Conservation (phyloP, 2,888 invertebrate genomes). For the Liopterus haemorrhoidalis region DNA sequence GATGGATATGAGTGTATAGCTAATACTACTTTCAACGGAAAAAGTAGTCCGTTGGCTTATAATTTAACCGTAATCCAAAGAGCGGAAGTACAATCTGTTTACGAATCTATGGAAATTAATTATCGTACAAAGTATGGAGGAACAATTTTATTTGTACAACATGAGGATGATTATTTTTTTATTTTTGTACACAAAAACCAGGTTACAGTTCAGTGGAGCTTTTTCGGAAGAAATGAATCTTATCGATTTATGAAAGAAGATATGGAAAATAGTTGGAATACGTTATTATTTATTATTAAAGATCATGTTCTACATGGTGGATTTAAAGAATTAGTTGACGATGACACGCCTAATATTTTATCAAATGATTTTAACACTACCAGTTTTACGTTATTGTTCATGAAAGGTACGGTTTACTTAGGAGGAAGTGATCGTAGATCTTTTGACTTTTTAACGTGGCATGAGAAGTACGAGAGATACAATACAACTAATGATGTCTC, state of each 20-base stretch:
- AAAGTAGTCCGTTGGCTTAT: constrained; percentile 59
- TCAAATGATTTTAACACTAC: constrained; percentile 47
- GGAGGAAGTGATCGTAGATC: constrained; percentile 47
- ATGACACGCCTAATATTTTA: constrained; percentile 49
- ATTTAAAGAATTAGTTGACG: constrained; percentile 50
- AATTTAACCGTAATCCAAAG: constrained; percentile 45
- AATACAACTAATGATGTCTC: constrained; percentile 38
- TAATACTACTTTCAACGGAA: constrained; percentile 80
- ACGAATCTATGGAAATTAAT: constrained; percentile 49
- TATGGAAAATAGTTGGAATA: constrained; percentile 61
- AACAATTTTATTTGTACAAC: constrained; percentile 64
- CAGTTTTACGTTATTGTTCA: constrained; percentile 50
- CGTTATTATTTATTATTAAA: constrained; percentile 53
- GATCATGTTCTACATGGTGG: constrained; percentile 42
- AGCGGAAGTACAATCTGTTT: constrained; percentile 33
- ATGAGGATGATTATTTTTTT: constrained; percentile 55
- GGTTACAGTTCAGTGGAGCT: constrained; percentile 63
- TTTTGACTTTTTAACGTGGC: constrained; percentile 37
- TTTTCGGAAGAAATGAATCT: constrained; percentile 46
- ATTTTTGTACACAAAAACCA: constrained; percentile 65
- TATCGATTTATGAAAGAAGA: constrained; percentile 54
- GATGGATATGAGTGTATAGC: constrained; percentile 89
- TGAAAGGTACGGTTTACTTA: constrained; percentile 48
- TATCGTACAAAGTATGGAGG: constrained; percentile 71
- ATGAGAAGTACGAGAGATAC: constrained; percentile 34